Base-by-base conservation (phyloP, 1,140 invertebrate genomes). In the Lepidostoma basale region DNA sequence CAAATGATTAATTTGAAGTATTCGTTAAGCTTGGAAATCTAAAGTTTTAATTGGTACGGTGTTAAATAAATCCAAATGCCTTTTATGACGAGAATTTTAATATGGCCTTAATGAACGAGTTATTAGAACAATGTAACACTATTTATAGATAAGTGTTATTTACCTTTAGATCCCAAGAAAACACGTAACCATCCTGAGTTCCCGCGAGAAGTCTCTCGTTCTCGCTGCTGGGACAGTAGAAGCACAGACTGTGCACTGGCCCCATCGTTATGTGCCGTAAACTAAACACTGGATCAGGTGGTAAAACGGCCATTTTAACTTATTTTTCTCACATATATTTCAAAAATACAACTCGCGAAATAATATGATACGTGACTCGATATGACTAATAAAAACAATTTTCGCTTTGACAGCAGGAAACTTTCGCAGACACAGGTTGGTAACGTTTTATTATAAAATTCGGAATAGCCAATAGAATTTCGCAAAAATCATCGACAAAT, bases 101-200 rank as follows among this genome's bases (percentile, higher is more conserved):
- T n/a, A n/a, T 59, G 18, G 22, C 40, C 39, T 10, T 56, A 6
- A 36, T 36, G 33, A 36, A 12, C 33, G 9, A n/a, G 14, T 36
- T 36, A 36, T 36, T n/a, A 6, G 5, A 36, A 36, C 10, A 12
- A n/a, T 1, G 1, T 12, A 36, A 36, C 1, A 45, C 2, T 4
- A n/a, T 45, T 14, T 4, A 45, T 18, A n/a, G 2, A 45, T 33
- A 33, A 33, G 6, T 6, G 77, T 75, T 3, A 79, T 66, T 77
- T 82, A 90, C 89, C 81, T 88, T 86, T 76, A 91, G 82, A 79
- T 90, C 87, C 88, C 88, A 90, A 76, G 89, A 85, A 79, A 88
- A 87, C 73, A 90, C 84, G 75, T 80, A 85, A 67, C 89, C 89
- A 75, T 85, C 86, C 76, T 88, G 83, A 26, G 87, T 87, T 56